These are phyloP conservation scores for Platichthys stellatus DNA, from an alignment of 2,113 vertebrate genomes.

Conservation along the genomic window DNA sequence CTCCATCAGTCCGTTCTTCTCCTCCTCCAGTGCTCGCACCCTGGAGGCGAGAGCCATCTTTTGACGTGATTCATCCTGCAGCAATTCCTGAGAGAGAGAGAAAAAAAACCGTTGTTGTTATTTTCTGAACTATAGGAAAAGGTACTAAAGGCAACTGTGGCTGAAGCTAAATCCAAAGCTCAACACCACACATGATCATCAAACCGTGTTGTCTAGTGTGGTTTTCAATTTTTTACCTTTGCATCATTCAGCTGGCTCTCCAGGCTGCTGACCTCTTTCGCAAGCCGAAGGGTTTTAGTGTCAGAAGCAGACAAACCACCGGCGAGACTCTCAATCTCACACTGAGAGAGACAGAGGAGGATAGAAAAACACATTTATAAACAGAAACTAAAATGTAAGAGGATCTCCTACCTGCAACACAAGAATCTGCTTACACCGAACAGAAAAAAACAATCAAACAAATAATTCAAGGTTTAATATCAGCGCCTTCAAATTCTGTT, in stretches of 20 bases:
- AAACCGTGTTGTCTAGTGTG: constrained; percentile 4
- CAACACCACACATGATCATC: not conserved
- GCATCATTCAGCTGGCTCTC: constrained; percentile 88
- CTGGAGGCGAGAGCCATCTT: constrained; percentile 87
- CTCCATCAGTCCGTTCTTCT: constrained; percentile 85
- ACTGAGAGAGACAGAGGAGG: constrained; percentile 68
- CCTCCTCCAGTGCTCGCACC: constrained; percentile 87
- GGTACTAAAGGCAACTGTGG: too few species aligned
- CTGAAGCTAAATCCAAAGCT: not conserved
- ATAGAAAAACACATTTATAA: not conserved
- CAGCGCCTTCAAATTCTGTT: not conserved
- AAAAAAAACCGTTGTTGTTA: not conserved
- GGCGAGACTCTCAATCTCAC: constrained; percentile 85
- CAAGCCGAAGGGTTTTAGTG: constrained; percentile 84
- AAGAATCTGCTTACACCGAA: not conserved
- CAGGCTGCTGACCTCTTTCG: constrained; percentile 87
- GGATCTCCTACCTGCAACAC: not conserved
- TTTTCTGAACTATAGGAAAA: not conserved
- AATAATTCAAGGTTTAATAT: not conserved
- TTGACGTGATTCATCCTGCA: constrained; percentile 90
- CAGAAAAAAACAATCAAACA: not conserved
- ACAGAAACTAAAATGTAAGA: constrained; percentile 6
- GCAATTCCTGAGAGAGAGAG: constrained; percentile 80
- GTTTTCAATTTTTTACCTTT: constrained; percentile 80
- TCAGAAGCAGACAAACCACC: constrained; percentile 83